Percentiles rank a stretch among this genome's conserved stretches.
phyloP scores from a whole-genome alignment of 2,797 vertebrate species.

The Holocentrus rufus region DNA sequence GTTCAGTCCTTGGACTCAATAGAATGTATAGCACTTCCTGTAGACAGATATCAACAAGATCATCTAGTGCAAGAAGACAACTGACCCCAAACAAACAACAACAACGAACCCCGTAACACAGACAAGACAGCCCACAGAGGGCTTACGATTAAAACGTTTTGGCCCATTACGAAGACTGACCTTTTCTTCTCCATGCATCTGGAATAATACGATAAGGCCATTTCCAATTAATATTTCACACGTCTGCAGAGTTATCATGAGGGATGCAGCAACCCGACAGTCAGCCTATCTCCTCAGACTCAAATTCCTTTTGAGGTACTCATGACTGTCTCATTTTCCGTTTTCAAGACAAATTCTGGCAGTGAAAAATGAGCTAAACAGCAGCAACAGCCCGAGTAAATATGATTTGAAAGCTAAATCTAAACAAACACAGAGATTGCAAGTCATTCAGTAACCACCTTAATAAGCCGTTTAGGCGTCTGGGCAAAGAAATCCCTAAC shows the following conservation, averaged over 20 bases:
- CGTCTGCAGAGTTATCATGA: constrained; percentile 13
- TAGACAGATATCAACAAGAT: neutral
- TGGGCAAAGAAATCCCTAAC: constrained; percentile 7
- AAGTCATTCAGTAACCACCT: neutral
- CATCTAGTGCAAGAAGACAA: neutral
- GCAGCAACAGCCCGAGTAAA: neutral
- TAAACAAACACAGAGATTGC: neutral
- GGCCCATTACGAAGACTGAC: constrained; percentile 1
- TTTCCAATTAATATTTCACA: constrained; percentile 35
- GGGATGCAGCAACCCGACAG: neutral
- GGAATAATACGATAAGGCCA: constrained; percentile 52
- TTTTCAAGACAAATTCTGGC: neutral
- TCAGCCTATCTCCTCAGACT: constrained; percentile 6
- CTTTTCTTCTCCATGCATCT: constrained; percentile 51
- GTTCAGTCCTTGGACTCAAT: neutral
- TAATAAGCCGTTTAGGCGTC: constrained; percentile 18
- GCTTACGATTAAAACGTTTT: constrained; percentile 22
- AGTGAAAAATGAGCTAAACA: constrained; percentile 7
- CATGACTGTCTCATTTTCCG: neutral
- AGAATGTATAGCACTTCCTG: constrained; percentile 1
- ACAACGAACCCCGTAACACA: constrained; percentile 2
- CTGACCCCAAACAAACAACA: no score
- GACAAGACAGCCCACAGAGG: neutral
- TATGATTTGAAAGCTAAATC: neutral
- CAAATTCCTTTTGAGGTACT: no score